Percentiles rank a stretch among this genome's conserved stretches.
These are phyloP conservation scores for Galerucella pusilla DNA, from an alignment of 2,888 invertebrate species.

Conservation along the genomic window DNA sequence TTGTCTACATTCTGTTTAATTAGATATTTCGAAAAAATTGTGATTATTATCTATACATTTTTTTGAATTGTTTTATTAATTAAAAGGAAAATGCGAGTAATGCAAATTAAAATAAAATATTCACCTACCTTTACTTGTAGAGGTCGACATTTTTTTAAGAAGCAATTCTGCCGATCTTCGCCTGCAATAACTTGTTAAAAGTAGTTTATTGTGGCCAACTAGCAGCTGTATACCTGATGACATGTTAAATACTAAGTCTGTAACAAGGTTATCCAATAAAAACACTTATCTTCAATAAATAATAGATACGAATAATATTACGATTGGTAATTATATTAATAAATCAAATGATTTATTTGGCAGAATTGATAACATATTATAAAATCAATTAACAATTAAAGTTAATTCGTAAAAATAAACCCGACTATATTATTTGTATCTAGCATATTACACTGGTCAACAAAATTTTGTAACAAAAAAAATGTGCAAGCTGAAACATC, in stretches of 20 bases:
- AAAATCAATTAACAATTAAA: too few relatives aligned
- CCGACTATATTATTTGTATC: too few relatives aligned
- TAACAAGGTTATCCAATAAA: not conserved
- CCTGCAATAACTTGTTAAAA: not conserved
- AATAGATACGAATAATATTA: not conserved
- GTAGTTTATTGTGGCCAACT: not conserved
- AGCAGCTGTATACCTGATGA: not conserved
- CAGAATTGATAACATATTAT: too few relatives aligned
- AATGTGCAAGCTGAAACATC: too few relatives aligned
- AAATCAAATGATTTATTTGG: not conserved
- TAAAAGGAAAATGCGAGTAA: too few relatives aligned
- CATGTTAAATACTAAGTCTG: not conserved
- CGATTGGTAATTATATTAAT: not conserved
- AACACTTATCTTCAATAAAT: not conserved
- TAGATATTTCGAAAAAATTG: too few relatives aligned
- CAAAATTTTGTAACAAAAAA: too few relatives aligned
- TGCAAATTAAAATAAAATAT: not conserved
- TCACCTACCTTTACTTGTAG: not conserved
- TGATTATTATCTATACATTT: too few relatives aligned
- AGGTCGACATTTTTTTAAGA: slow-evolving; percentile 7
- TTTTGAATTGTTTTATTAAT: too few relatives aligned
- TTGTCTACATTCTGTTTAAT: too few relatives aligned
- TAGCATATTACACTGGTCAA: too few relatives aligned
- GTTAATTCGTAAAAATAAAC: too few relatives aligned
- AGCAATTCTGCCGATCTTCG: not conserved